phyloP scores from a whole-genome alignment of 2,797 vertebrate genomes.

The Eupleurogrammus muticus region DNA sequence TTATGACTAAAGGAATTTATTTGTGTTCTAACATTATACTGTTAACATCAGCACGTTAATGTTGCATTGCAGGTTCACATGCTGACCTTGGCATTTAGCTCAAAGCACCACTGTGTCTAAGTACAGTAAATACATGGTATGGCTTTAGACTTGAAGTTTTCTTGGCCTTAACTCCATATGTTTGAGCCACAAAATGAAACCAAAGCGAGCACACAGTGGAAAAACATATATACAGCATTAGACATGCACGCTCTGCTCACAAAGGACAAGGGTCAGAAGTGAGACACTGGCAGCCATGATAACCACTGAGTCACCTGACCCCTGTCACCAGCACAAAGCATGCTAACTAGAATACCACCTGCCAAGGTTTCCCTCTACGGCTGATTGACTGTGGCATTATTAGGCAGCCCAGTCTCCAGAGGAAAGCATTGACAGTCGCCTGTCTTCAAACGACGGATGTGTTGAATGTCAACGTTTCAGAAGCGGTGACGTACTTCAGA shows the following conservation, averaged over 20 bases:
- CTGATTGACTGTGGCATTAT: constrained; percentile 12
- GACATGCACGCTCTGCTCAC: background rate
- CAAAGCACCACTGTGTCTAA: background rate
- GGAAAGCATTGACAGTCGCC: too few relatives aligned
- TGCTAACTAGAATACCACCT: background rate
- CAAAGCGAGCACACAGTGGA: background rate
- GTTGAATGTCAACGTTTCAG: too few relatives aligned
- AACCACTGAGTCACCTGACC: background rate
- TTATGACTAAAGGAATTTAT: too few relatives aligned
- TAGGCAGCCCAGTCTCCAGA: too few relatives aligned
- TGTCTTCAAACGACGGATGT: too few relatives aligned
- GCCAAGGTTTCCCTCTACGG: background rate
- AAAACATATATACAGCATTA: background rate
- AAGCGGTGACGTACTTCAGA: too few relatives aligned
- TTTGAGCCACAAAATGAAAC: constrained; percentile 2
- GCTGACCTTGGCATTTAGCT: background rate
- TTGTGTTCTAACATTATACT: background rate
- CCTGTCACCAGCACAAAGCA: constrained; percentile 18
- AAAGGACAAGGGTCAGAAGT: background rate
- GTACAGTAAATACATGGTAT: background rate
- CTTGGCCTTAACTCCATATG: background rate
- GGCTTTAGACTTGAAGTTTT: background rate
- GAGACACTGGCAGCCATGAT: background rate
- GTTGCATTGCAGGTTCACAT: too few relatives aligned
- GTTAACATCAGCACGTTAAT: background rate